These are phyloP conservation scores for Doris montereyensis DNA, from an alignment of 2,888 invertebrate species.

Conservation along the genomic window DNA sequence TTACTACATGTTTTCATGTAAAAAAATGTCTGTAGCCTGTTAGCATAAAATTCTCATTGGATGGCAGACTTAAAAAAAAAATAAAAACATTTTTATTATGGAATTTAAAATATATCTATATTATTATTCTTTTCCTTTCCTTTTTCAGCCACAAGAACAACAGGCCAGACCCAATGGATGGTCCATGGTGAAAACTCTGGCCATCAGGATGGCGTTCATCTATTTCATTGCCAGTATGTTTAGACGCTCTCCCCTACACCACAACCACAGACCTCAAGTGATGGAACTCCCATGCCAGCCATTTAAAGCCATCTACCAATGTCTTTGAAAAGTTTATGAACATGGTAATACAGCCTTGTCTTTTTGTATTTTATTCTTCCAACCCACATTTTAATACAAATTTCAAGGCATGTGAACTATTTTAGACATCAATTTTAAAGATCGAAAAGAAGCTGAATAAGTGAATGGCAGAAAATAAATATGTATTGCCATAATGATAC, in stretches of 20 bases:
- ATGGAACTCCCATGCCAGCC: slow-evolving; percentile 35
- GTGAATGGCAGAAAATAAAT: no score
- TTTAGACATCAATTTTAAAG: no score
- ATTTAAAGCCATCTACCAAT: slow-evolving; percentile 64
- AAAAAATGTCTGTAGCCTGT: no score
- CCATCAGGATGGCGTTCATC: slow-evolving; percentile 89
- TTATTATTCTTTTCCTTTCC: neutral
- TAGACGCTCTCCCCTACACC: slow-evolving; percentile 76
- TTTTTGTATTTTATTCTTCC: neutral
- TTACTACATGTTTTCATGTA: no score
- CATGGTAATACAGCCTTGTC: no score
- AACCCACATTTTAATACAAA: no score
- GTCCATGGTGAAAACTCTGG: slow-evolving; percentile 84
- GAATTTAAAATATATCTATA: neutral
- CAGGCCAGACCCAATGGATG: slow-evolving; percentile 51
- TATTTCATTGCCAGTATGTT: slow-evolving; percentile 95
- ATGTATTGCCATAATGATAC: no score
- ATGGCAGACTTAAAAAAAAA: no score
- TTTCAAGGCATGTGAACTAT: no score
- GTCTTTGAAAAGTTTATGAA: slow-evolving; percentile 82
- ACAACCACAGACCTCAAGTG: slow-evolving; percentile 72
- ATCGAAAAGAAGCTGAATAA: no score
- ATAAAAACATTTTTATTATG: no score
- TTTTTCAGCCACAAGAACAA: slow-evolving; percentile 29
- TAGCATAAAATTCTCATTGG: no score